These are phyloP conservation scores for Triplophysa dalaica DNA, from an alignment of 2,113 vertebrate genomes.

Conservation along the genomic window DNA sequence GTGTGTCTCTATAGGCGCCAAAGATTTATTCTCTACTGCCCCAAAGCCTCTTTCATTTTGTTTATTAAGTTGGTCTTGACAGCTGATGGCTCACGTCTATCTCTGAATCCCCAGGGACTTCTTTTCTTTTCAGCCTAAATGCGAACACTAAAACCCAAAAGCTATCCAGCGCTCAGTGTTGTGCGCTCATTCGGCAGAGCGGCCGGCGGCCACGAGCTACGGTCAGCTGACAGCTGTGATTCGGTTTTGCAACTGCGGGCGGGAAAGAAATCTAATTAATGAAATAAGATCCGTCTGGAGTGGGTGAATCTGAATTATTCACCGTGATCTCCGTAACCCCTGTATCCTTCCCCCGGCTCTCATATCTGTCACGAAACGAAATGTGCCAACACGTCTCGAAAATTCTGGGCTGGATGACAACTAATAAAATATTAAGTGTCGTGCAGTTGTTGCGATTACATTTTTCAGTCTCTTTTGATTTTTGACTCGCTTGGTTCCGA, in stretches of 20 bases:
- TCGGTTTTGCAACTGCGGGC: constrained; percentile 28
- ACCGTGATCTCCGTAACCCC: constrained; percentile 8
- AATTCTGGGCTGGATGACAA: constrained; percentile 7
- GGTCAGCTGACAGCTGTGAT: constrained; percentile 28
- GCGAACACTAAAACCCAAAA: constrained; percentile 40
- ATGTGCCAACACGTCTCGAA: constrained; percentile 28
- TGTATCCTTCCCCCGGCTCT: neutral
- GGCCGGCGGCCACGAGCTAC: neutral
- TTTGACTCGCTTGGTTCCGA: neutral
- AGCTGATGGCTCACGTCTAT: constrained; percentile 40
- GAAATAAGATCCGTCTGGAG: constrained; percentile 8
- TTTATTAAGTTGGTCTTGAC: constrained; percentile 52
- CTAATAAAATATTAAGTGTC: constrained; percentile 47
- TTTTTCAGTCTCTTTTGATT: constrained; percentile 40
- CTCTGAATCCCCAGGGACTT: constrained; percentile 27
- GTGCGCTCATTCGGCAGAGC: constrained; percentile 19
- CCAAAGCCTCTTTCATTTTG: constrained; percentile 41
- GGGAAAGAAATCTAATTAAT: constrained; percentile 12
- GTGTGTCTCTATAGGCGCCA: constrained; percentile 2
- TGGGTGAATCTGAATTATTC: constrained; percentile 40
- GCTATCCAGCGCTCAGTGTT: constrained; percentile 15
- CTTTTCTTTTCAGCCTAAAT: constrained; percentile 41
- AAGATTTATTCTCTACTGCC: constrained; percentile 28
- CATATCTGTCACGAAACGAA: constrained; percentile 30
- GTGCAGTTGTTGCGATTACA: constrained; percentile 20